Percentiles rank a stretch among this genome's conserved stretches.
Conservation (phyloP, 2,113 vertebrate species). For the Pseudopodoces humilis region DNA sequence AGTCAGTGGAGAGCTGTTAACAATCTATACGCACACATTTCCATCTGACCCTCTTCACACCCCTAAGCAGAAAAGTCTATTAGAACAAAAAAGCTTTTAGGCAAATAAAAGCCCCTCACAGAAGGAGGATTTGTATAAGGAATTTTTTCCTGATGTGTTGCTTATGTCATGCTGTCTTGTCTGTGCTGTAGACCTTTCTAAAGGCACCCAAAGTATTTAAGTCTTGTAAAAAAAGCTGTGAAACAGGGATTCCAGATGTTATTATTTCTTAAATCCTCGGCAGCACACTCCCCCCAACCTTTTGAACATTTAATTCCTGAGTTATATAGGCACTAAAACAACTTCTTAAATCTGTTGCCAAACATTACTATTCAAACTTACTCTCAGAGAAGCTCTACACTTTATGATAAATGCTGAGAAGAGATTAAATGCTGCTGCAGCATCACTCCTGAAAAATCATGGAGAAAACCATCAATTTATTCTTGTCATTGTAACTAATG, state of each 20-base stretch:
- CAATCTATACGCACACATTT: neutral
- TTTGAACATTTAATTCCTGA: constrained; percentile 25
- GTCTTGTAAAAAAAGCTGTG: neutral
- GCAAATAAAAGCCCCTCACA: neutral
- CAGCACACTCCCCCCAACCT: neutral
- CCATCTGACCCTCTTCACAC: neutral
- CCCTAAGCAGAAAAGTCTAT: neutral
- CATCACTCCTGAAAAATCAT: constrained; percentile 47
- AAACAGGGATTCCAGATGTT: constrained; percentile 18
- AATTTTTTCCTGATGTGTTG: neutral
- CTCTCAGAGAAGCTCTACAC: constrained; percentile 25
- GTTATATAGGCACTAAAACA: constrained; percentile 11
- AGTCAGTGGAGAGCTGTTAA: neutral
- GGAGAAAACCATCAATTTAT: constrained; percentile 56
- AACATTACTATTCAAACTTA: constrained; percentile 49
- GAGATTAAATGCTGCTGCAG: constrained; percentile 47
- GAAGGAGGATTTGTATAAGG: neutral
- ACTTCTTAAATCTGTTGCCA: constrained; percentile 41
- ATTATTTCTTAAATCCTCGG: constrained; percentile 29
- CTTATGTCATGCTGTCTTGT: neutral
- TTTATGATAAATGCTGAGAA: constrained; percentile 48
- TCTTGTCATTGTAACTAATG: constrained; percentile 43
- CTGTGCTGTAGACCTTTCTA: neutral
- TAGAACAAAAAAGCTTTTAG: neutral
- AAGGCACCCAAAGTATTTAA: neutral